Evolutionary conservation across 1,140 invertebrate species (phyloP).

Genomic region (Dendrolimus punctatus): DNA sequence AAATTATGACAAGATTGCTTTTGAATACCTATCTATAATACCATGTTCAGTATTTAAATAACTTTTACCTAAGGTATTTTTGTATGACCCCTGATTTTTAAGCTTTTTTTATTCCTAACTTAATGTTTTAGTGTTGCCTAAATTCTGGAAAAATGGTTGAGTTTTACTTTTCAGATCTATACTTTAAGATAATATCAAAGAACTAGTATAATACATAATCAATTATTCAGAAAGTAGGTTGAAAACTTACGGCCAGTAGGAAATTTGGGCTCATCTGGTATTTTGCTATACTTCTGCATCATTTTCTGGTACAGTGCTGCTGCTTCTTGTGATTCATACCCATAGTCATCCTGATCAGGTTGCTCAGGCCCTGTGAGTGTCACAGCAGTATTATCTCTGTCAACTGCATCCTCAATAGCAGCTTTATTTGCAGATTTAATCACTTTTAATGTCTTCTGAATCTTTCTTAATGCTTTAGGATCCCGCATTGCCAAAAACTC

Average conservation of each 20-base stretch:
- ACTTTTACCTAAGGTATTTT: too few species aligned
- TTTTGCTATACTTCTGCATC: conserved; percentile 85
- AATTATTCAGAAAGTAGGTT: conserved; percentile 3
- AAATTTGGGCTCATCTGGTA: conserved; percentile 78
- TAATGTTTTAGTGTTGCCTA: too few species aligned
- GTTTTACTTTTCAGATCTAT: too few species aligned
- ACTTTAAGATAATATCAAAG: neutral
- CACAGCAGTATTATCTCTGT: conserved; percentile 82
- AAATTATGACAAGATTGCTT: too few species aligned
- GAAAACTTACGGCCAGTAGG: conserved; percentile 42
- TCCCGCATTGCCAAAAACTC: conserved; percentile 82
- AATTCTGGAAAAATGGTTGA: too few species aligned
- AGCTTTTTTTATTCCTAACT: too few species aligned
- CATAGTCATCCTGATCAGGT: conserved; percentile 91
- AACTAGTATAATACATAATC: neutral
- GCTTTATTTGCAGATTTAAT: conserved; percentile 93
- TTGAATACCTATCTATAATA: too few species aligned
- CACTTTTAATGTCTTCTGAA: conserved; percentile 77
- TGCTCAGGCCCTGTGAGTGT: conserved; percentile 82
- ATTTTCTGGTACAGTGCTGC: conserved; percentile 86
- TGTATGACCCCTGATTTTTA: too few species aligned
- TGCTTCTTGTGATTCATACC: conserved; percentile 88
- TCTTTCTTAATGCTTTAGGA: conserved; percentile 80
- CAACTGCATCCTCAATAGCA: conserved; percentile 85
- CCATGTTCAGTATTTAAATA: too few species aligned